Conservation (phyloP, 2,797 vertebrate species). For the Hafferia zeledoni region DNA sequence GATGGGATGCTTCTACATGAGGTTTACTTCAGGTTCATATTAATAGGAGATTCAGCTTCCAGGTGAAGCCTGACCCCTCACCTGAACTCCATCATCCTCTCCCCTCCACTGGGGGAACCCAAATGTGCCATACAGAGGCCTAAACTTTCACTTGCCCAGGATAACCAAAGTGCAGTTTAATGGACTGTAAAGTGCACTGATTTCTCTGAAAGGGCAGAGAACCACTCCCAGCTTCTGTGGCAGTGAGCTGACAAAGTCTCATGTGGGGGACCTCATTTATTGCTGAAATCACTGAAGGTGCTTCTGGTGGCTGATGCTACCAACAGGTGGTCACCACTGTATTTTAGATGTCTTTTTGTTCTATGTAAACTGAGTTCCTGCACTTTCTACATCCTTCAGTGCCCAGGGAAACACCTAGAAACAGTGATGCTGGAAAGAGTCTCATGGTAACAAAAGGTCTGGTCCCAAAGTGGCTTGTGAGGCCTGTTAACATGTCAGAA, state of each 20-base stretch:
- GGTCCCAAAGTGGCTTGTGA: neutral
- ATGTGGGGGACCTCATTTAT: neutral
- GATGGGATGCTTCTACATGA: neutral
- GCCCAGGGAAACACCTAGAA: neutral
- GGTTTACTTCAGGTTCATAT: neutral
- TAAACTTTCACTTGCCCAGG: neutral
- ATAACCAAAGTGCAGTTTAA: neutral
- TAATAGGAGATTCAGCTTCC: neutral
- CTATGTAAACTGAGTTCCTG: neutral
- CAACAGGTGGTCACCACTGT: neutral
- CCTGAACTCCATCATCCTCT: neutral
- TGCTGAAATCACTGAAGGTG: neutral
- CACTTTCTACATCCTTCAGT: neutral
- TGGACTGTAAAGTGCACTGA: neutral
- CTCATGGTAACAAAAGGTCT: neutral
- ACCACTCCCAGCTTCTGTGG: neutral
- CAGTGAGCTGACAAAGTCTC: neutral
- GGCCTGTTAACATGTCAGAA: constrained; percentile 4
- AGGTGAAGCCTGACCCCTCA: neutral
- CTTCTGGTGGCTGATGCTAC: neutral
- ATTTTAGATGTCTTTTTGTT: neutral
- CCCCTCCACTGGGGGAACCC: neutral
- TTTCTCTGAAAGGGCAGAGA: neutral
- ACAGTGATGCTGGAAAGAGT: neutral
- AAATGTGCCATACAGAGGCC: rapidly evolving